Percentiles rank a stretch among this genome's conserved stretches.
These are phyloP conservation scores for Acrocephalus scirpaceus DNA, from an alignment of 2,797 vertebrate genomes.

Conservation along the genomic window DNA sequence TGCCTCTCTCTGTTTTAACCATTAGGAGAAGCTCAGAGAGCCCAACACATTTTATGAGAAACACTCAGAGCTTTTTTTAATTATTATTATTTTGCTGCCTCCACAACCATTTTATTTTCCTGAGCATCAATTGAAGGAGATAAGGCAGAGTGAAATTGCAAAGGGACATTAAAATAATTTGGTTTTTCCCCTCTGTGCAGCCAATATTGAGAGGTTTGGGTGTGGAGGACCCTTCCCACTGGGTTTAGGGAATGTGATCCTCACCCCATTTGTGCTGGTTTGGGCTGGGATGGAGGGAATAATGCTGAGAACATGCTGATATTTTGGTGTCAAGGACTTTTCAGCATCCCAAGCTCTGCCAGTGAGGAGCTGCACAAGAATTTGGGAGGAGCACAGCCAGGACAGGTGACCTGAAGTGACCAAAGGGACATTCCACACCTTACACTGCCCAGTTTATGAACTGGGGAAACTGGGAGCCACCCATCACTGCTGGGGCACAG, in stretches of 20 bases:
- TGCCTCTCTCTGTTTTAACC: not conserved
- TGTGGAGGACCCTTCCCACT: not conserved
- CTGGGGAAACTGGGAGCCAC: not conserved
- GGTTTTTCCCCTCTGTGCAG: not conserved
- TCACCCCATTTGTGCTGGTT: not conserved
- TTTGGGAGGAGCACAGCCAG: not conserved
- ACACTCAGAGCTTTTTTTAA: not conserved
- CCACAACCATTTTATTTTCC: not conserved
- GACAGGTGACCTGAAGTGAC: not conserved
- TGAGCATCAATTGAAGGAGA: not conserved
- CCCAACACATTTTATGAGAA: not conserved
- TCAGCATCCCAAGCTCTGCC: not conserved
- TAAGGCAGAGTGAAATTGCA: not conserved
- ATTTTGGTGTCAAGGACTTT: no score
- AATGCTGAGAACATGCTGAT: fast-evolving
- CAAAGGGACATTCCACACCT: not conserved
- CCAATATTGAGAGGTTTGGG: not conserved
- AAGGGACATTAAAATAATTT: not conserved
- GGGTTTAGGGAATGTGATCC: not conserved
- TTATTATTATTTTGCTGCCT: not conserved
- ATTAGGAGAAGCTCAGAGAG: not conserved
- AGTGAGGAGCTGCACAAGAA: not conserved
- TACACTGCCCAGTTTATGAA: not conserved
- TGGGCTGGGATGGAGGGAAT: not conserved
- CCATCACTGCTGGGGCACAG: fast-evolving